phyloP scores from a whole-genome alignment of 2,113 vertebrate genomes.

The Bufo gargarizans region DNA sequence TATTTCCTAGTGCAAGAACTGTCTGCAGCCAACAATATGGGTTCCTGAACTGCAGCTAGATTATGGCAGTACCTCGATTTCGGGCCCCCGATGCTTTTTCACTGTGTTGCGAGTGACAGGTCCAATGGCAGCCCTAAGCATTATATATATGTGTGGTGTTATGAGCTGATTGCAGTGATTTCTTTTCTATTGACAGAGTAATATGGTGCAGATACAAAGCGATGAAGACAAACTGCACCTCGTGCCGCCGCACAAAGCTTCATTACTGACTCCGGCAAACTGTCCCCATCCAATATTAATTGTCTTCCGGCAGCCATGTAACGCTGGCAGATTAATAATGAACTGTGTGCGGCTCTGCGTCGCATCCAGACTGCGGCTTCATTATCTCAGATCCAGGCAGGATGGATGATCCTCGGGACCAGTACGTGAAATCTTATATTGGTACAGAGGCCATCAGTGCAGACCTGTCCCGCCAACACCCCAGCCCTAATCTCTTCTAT shows the following conservation, averaged over 20 bases:
- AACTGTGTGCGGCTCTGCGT: conserved; percentile 1
- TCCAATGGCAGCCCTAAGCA: not conserved
- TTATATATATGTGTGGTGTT: not conserved
- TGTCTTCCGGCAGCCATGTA: conserved; percentile 31
- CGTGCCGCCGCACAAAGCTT: conserved; percentile 17
- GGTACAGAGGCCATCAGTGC: no score
- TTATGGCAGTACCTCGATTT: no score
- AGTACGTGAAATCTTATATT: no score
- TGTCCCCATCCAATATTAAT: conserved; percentile 9
- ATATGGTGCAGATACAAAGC: conserved; percentile 10
- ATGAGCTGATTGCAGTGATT: not conserved
- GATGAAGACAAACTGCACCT: conserved; percentile 36
- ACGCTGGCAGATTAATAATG: conserved; percentile 44
- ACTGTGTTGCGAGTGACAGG: not conserved
- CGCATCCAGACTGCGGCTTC: conserved; percentile 23
- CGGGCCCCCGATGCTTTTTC: not conserved
- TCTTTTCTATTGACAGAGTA: conserved; percentile 6
- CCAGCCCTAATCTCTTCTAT: no score
- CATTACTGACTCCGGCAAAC: conserved; percentile 36
- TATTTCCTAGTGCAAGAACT: no score
- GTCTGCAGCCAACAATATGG: no score
- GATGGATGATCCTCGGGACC: not conserved
- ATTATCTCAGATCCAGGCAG: conserved; percentile 2
- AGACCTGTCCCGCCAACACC: no score
- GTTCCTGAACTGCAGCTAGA: no score